These are phyloP conservation scores for Sycophila sp. DNA, from an alignment of 1,140 invertebrate genomes.

Conservation along the genomic window DNA sequence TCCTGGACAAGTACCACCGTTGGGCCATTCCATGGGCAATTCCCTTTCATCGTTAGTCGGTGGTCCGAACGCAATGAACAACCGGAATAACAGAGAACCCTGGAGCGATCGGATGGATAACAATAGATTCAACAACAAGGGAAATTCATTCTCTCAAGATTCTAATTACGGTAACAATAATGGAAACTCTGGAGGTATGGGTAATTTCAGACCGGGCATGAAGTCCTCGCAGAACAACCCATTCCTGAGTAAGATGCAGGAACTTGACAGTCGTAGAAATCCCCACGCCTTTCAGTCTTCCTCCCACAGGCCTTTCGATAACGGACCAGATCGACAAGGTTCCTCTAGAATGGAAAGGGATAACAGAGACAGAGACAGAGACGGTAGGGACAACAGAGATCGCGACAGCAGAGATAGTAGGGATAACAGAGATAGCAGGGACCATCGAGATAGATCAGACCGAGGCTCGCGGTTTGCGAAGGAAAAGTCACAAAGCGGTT, in stretches of 20 bases:
- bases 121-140: slow-evolving; percentile 47
- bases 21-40: slow-evolving; percentile 45
- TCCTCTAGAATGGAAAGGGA: background rate
- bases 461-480: slow-evolving; percentile 44
- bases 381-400: slow-evolving; percentile 38
- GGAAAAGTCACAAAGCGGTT: slow-evolving; percentile 52
- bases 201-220: slow-evolving; percentile 43
- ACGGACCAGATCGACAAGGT: slow-evolving; percentile 37
- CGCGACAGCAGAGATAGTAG: slow-evolving; percentile 13
- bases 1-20: slow-evolving; percentile 39
- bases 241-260: slow-evolving; percentile 58
- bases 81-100: slow-evolving; percentile 42
- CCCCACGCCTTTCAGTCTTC: slow-evolving; percentile 70
- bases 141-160: slow-evolving; percentile 49
- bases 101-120: slow-evolving; percentile 51
- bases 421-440: background rate
- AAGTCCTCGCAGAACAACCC: slow-evolving; percentile 34
- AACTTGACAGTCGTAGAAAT: slow-evolving; percentile 70
- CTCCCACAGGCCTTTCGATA: slow-evolving; percentile 38
- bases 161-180: slow-evolving; percentile 35
- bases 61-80: slow-evolving; percentile 8
- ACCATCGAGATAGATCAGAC: background rate
- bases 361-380: background rate
- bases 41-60: slow-evolving; percentile 6
- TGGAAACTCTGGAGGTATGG: slow-evolving; percentile 25